Percentiles rank a stretch among this genome's conserved stretches.
These are phyloP conservation scores for Tetragonula clypearis DNA, from an alignment of 1,140 invertebrate species.

Conservation along the genomic window DNA sequence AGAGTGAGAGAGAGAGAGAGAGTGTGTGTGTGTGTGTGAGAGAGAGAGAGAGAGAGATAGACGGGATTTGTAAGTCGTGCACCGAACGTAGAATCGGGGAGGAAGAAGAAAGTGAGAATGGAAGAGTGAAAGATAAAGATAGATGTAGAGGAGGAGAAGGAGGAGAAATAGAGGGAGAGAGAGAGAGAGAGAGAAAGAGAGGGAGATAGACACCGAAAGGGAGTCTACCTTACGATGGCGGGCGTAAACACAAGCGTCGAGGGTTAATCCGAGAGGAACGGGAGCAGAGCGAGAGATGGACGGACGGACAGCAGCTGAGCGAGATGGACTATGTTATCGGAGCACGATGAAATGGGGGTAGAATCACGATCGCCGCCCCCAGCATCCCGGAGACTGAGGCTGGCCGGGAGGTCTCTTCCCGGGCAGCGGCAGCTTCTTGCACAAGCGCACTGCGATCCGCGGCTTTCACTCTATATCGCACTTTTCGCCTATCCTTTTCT, in stretches of 20 bases:
- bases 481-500: slow-evolving; percentile 41
- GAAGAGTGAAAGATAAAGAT: slow-evolving; percentile 9
- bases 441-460: slow-evolving; percentile 75
- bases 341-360: slow-evolving; percentile 85
- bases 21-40: background rate
- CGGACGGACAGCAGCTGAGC: slow-evolving; percentile 43
- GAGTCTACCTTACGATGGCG: slow-evolving; percentile 28
- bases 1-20: slow-evolving; percentile 12
- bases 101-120: background rate
- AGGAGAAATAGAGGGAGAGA: slow-evolving; percentile 31
- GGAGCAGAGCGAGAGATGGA: slow-evolving; percentile 40
- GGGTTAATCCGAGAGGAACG: slow-evolving; percentile 50
- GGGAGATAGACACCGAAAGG: slow-evolving; percentile 40
- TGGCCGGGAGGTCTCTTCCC: slow-evolving; percentile 80
- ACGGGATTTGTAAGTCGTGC: background rate
- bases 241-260: slow-evolving; percentile 3
- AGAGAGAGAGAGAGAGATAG: background rate
- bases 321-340: slow-evolving; percentile 70
- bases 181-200: slow-evolving; percentile 7
- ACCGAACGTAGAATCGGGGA: background rate
- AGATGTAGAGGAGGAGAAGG: background rate
- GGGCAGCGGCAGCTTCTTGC: slow-evolving; percentile 80
- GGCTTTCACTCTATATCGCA: slow-evolving; percentile 58
- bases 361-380: slow-evolving; percentile 91
- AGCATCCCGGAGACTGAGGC: slow-evolving; percentile 83